Percentiles rank a stretch among this genome's conserved stretches.
phyloP scores from a whole-genome alignment of 2,797 vertebrate species.

The Arrhamphus sclerolepis region DNA sequence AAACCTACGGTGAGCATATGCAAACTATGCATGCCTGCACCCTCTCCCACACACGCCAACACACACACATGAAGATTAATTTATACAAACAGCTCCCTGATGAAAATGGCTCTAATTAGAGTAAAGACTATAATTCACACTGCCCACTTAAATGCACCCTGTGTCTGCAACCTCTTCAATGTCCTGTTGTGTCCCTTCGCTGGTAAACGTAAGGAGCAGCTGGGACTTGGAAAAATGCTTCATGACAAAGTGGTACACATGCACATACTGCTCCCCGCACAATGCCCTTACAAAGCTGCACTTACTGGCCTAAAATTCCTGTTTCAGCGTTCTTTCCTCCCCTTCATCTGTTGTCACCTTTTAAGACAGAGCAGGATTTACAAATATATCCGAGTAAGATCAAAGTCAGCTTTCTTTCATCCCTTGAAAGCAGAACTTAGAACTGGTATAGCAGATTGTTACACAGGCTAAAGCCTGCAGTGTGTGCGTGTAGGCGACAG shows the following conservation, averaged over 20 bases:
- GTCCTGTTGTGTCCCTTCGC: conserved; percentile 4
- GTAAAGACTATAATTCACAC: conserved; percentile 34
- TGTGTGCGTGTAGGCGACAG: no score
- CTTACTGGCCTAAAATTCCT: conserved; percentile 3
- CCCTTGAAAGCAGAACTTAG: no score
- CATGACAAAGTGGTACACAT: neutral
- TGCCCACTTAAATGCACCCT: conserved; percentile 33
- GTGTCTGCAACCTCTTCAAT: conserved; percentile 15
- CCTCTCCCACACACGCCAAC: neutral
- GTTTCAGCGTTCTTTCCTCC: conserved; percentile 17
- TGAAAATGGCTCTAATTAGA: conserved; percentile 55
- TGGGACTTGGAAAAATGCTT: conserved; percentile 21
- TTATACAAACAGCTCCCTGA: conserved; percentile 29
- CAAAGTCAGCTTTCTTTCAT: no score
- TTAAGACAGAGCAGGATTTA: conserved; percentile 29
- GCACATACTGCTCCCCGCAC: neutral
- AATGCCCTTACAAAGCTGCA: conserved; percentile 6
- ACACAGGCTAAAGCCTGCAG: no score
- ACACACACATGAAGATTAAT: conserved; percentile 23
- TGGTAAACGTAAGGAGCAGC: conserved; percentile 13
- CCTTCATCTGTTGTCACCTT: conserved; percentile 22
- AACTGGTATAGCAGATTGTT: no score
- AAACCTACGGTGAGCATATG: conserved; percentile 15
- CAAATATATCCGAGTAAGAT: conserved; percentile 19
- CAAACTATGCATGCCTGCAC: conserved; percentile 7